These are phyloP conservation scores for Sclerurus mexicanus DNA, from an alignment of 2,113 vertebrate species.

Conservation along the genomic window DNA sequence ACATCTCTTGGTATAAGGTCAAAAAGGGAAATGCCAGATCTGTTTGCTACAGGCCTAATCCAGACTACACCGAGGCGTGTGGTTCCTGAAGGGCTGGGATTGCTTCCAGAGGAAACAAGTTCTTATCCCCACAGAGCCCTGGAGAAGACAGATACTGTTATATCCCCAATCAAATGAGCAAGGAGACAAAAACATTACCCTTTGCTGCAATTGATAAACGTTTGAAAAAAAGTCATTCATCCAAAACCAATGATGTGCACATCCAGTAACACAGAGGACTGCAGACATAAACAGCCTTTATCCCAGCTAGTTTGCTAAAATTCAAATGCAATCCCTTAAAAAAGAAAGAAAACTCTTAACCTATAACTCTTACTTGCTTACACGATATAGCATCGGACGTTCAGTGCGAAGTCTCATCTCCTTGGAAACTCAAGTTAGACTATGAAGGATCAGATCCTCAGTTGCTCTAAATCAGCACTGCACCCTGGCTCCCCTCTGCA, in stretches of 20 bases:
- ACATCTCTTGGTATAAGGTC: neutral
- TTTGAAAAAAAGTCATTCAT: neutral
- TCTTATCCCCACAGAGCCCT: neutral
- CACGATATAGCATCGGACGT: neutral
- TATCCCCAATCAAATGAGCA: neutral
- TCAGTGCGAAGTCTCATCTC: neutral
- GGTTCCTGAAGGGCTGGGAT: neutral
- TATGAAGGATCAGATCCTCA: neutral
- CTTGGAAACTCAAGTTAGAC: neutral
- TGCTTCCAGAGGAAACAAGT: neutral
- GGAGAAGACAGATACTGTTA: neutral
- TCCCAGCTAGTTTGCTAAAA: neutral
- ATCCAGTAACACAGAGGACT: neutral
- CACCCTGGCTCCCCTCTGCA: neutral
- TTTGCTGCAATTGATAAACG: neutral
- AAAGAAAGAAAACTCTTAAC: neutral
- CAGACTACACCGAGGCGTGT: fast-evolving
- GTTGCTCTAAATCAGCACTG: neutral
- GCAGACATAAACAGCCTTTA: neutral
- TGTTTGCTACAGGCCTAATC: neutral
- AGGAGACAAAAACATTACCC: neutral
- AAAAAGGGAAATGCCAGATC: neutral
- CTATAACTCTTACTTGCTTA: neutral
- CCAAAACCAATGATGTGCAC: neutral
- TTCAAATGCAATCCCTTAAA: neutral